A percentile compares a stretch with the other conserved stretches of the same genome.
Conservation (phyloP, 2,797 vertebrate genomes). For the Hemitrygon akajei region DNA sequence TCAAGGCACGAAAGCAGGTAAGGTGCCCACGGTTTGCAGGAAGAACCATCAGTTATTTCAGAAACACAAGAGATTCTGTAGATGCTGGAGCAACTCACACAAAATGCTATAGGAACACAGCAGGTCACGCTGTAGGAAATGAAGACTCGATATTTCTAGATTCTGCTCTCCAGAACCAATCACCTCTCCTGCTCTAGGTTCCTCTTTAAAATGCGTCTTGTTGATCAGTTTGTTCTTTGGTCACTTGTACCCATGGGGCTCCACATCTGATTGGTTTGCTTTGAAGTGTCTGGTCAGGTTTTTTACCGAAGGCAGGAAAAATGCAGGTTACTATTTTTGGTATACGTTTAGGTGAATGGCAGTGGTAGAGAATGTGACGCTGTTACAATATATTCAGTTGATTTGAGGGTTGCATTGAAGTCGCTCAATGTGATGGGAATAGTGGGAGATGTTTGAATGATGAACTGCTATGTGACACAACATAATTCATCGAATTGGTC, state of each 20-base stretch:
- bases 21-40: slow-evolving; percentile 38
- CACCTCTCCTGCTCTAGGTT: neutral
- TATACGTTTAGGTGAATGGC: neutral
- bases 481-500: neutral
- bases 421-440: neutral
- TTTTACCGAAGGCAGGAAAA: neutral
- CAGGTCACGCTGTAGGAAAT: no score
- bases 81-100: no score
- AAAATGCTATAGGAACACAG: no score
- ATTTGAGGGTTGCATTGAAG: neutral
- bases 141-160: neutral
- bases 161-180: neutral
- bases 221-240: no score
- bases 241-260: neutral
- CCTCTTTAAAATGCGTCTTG: neutral
- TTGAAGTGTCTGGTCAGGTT: neutral
- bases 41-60: no score
- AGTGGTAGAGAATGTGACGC: neutral
- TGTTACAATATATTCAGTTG: neutral
- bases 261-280: neutral
- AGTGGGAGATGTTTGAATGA: neutral
- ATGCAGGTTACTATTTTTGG: neutral
- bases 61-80: no score
- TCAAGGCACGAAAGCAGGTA: slow-evolving; percentile 96
- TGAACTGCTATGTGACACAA: neutral